These are phyloP conservation scores for Himalopsyche anomala DNA, from an alignment of 2,888 invertebrate genomes.

Conservation along the genomic window DNA sequence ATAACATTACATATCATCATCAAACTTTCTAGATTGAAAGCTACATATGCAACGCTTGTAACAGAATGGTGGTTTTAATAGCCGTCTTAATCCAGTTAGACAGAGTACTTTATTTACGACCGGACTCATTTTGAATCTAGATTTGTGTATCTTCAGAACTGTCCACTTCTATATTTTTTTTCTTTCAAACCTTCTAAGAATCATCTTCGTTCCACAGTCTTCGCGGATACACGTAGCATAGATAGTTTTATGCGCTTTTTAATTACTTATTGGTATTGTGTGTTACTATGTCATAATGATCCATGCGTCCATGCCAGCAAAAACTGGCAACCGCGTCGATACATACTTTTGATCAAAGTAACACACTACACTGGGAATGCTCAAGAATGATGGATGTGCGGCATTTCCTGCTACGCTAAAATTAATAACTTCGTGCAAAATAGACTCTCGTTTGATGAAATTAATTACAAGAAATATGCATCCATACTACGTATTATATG, in stretches of 20 bases:
- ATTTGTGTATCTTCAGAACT: background rate
- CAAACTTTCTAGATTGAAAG: too few species aligned
- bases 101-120: slow-evolving; percentile 1
- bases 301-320: slow-evolving; percentile 18
- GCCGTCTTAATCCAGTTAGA: background rate
- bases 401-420: background rate
- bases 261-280: slow-evolving; percentile 15
- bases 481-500: too few species aligned
- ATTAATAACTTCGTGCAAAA: background rate
- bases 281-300: slow-evolving; percentile 38
- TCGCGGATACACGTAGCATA: slow-evolving; percentile 1
- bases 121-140: background rate
- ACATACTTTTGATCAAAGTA: background rate
- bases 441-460: too few species aligned
- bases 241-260: background rate
- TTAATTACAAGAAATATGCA: too few species aligned
- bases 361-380: background rate
- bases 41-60: too few species aligned
- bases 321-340: slow-evolving; percentile 14
- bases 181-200: background rate
- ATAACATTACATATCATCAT: too few species aligned
- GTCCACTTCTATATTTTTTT: background rate
- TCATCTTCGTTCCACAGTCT: background rate
- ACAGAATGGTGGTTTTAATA: background rate
- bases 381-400: background rate